Evolutionary conservation across 64 coral and sea anemone species (phyloP).

Genomic region (Astreopora myriophthalma): DNA sequence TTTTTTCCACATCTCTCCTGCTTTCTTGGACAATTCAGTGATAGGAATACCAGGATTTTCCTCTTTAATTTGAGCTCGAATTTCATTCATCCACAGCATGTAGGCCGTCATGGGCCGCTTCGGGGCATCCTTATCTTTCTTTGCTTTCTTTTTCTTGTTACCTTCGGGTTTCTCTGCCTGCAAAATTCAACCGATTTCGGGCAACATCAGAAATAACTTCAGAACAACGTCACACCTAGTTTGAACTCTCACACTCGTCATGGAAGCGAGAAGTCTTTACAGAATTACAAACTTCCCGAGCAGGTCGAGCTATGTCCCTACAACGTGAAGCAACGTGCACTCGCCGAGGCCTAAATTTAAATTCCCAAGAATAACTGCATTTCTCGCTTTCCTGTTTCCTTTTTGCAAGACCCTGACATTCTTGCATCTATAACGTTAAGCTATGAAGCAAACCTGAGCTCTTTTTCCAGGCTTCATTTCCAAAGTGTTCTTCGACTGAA

Average conservation of each 20-base stretch:
- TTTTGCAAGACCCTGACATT: too few relatives aligned
- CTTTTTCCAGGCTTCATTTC: background rate
- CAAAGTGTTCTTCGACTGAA: background rate
- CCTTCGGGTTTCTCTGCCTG: constrained; percentile 55
- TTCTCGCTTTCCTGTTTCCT: too few relatives aligned
- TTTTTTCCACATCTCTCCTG: constrained; percentile 89
- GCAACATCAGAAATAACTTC: background rate
- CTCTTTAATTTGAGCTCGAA: constrained; percentile 76
- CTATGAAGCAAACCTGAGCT: background rate
- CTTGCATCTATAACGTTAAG: background rate
- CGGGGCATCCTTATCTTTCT: constrained; percentile 92
- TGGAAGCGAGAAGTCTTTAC: too few relatives aligned
- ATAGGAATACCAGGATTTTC: constrained; percentile 92
- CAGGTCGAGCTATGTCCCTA: too few relatives aligned
- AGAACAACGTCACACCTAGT: background rate
- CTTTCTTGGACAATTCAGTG: constrained; percentile 84
- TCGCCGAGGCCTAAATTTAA: too few relatives aligned
- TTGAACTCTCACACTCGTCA: too few relatives aligned
- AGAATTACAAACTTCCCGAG: too few relatives aligned
- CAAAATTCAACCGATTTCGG: background rate
- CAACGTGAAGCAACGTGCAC: too few relatives aligned
- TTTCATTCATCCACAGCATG: constrained; percentile 86
- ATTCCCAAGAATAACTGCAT: too few relatives aligned
- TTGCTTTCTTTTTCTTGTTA: constrained; percentile 60
- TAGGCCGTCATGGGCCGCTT: constrained; percentile 85